Conservation (phyloP, 2,888 invertebrate genomes). For the Gastracanthus pulcherrimus region DNA sequence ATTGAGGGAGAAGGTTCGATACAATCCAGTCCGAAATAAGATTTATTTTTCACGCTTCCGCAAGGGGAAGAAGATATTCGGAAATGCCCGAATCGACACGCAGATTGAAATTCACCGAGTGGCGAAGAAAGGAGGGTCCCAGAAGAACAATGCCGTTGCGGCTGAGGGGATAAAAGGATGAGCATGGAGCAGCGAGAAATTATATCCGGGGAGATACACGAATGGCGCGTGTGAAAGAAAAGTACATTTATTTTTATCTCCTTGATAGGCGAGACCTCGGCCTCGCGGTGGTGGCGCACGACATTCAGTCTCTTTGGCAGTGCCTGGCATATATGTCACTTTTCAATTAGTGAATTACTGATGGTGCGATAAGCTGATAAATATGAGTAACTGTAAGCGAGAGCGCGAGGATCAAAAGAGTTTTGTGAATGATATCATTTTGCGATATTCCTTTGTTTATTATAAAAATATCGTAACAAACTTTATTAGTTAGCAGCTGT, state of each 20-base stretch:
- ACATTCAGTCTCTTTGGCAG: background rate
- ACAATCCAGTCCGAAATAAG: too few relatives aligned
- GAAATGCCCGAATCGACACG: background rate
- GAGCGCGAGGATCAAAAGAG: too few relatives aligned
- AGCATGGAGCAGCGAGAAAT: background rate
- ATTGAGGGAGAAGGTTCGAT: too few relatives aligned
- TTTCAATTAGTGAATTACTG: constrained; percentile 24
- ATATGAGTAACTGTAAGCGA: background rate
- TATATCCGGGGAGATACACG: background rate
- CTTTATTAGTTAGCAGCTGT: too few relatives aligned
- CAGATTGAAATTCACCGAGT: background rate
- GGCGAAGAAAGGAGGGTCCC: background rate
- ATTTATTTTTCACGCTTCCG: too few relatives aligned
- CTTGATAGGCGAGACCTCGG: background rate
- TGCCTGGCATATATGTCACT: background rate
- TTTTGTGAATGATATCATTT: too few relatives aligned
- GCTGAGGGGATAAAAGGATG: background rate
- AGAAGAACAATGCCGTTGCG: background rate
- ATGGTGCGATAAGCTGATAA: background rate
- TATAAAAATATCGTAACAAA: too few relatives aligned
- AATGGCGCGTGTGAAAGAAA: background rate
- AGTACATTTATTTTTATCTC: background rate
- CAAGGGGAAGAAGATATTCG: background rate
- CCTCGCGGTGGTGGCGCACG: background rate
- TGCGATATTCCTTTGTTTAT: too few relatives aligned